phyloP scores from a whole-genome alignment of 2,797 vertebrate genomes.

The Heliangelus exortis region DNA sequence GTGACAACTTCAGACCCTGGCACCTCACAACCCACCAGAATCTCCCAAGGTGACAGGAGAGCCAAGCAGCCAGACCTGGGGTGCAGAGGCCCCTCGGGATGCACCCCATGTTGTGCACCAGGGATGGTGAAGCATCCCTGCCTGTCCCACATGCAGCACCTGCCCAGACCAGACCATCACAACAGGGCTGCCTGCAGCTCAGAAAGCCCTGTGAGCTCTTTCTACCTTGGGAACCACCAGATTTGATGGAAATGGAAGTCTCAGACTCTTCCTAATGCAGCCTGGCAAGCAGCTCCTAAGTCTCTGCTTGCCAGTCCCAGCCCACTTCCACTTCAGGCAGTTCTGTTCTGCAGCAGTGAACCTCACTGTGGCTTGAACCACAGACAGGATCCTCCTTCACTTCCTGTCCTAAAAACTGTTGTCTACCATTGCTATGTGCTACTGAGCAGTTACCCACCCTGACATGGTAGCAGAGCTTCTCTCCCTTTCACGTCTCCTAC shows the following conservation, averaged over 20 bases:
- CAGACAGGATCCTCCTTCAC: neutral
- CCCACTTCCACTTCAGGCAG: neutral
- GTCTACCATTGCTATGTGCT: fast-evolving
- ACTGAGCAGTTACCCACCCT: neutral
- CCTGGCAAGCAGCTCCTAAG: neutral
- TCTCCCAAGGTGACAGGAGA: neutral
- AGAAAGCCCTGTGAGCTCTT: neutral
- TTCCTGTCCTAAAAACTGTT: neutral
- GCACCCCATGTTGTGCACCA: fast-evolving
- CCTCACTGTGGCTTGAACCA: neutral
- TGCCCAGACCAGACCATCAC: neutral
- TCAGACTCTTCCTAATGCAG: neutral
- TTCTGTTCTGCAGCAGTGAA: neutral
- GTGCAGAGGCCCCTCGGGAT: neutral
- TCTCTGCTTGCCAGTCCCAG: neutral
- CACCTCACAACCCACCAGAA: neutral
- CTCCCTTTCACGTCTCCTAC: neutral
- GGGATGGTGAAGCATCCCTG: neutral
- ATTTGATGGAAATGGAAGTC: neutral
- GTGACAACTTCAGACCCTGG: fast-evolving
- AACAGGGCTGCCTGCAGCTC: neutral
- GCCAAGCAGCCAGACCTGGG: neutral
- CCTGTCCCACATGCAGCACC: neutral
- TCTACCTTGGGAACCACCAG: neutral
- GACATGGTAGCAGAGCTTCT: neutral